A percentile compares a stretch with the other conserved stretches of the same genome.
phyloP scores from a whole-genome alignment of 1,140 invertebrate species.

The Agraylea sexmaculata region DNA sequence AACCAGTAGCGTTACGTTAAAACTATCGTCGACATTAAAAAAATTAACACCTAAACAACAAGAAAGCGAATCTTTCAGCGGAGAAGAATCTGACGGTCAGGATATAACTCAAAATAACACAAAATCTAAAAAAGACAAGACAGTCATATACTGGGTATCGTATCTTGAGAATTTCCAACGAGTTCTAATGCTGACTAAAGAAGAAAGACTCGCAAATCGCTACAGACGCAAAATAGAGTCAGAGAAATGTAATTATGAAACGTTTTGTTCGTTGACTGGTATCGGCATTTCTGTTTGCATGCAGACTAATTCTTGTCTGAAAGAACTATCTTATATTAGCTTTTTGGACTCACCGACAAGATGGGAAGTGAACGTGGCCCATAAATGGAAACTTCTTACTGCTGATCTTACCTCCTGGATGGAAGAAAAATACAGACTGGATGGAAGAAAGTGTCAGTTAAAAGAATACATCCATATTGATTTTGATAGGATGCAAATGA shows the following conservation, averaged over 20 bases:
- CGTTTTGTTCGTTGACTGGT: conserved; percentile 57
- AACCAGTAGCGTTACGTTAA: conserved; percentile 36
- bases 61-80: conserved; percentile 36
- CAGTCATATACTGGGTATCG: conserved; percentile 73
- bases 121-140: conserved; percentile 41
- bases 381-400: conserved; percentile 65
- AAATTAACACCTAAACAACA: conserved; percentile 35
- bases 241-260: conserved; percentile 55
- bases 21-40: conserved; percentile 37
- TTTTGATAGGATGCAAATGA: conserved; percentile 76
- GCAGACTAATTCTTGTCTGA: conserved; percentile 28
- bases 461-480: conserved; percentile 71
- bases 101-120: conserved; percentile 31
- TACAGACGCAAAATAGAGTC: conserved; percentile 57
- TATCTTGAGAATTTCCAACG: conserved; percentile 64
- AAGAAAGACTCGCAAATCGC: conserved; percentile 58
- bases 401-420: conserved; percentile 69
- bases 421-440: conserved; percentile 63
- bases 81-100: conserved; percentile 39
- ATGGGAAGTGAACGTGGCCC: conserved; percentile 72
- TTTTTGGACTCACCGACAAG: conserved; percentile 55
- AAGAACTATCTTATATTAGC: conserved; percentile 55
- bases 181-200: conserved; percentile 69
- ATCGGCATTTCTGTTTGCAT: conserved; percentile 56
- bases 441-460: conserved; percentile 56